Conservation (phyloP, 2,888 invertebrate genomes). For the Drosophila pseudotakahashii region DNA sequence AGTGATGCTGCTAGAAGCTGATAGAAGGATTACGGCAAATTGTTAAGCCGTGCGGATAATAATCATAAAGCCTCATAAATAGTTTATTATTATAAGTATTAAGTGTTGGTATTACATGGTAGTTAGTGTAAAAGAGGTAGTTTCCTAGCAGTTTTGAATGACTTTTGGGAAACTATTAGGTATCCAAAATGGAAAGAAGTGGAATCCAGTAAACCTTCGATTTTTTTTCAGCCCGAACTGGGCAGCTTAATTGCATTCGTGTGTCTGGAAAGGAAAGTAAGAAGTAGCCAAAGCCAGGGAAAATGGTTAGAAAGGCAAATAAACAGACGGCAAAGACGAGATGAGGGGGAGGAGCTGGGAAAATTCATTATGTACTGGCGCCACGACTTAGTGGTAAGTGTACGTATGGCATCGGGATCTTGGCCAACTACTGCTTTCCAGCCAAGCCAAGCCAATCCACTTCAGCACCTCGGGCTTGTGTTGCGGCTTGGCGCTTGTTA, state of each 20-base stretch:
- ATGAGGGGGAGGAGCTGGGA: conserved; percentile 6
- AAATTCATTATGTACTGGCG: conserved; percentile 57
- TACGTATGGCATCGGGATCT: conserved; percentile 14
- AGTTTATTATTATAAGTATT: neutral
- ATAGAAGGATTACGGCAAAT: conserved; percentile 13
- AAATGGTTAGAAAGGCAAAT: conserved; percentile 50
- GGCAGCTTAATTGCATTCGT: conserved; percentile 69
- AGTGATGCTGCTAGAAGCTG: neutral
- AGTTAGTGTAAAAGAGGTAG: neutral
- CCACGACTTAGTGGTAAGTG: conserved; percentile 20
- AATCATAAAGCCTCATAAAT: neutral
- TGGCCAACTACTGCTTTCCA: conserved; percentile 10
- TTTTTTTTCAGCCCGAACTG: conserved; percentile 23
- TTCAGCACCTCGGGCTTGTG: conserved; percentile 43
- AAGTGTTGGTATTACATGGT: neutral
- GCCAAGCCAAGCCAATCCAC: conserved; percentile 37
- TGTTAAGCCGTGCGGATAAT: neutral
- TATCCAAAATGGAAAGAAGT: neutral
- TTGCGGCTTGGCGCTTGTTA: conserved; percentile 77
- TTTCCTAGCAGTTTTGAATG: neutral
- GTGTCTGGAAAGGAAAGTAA: conserved; percentile 24
- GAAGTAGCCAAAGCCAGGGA: conserved; percentile 5
- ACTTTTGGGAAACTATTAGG: no score
- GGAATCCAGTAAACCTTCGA: conserved; percentile 13
- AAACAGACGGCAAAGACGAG: conserved; percentile 32